Evolutionary conservation across 2,888 invertebrate genomes (phyloP).

Genomic region (Lepetodrilus schrolli): DNA sequence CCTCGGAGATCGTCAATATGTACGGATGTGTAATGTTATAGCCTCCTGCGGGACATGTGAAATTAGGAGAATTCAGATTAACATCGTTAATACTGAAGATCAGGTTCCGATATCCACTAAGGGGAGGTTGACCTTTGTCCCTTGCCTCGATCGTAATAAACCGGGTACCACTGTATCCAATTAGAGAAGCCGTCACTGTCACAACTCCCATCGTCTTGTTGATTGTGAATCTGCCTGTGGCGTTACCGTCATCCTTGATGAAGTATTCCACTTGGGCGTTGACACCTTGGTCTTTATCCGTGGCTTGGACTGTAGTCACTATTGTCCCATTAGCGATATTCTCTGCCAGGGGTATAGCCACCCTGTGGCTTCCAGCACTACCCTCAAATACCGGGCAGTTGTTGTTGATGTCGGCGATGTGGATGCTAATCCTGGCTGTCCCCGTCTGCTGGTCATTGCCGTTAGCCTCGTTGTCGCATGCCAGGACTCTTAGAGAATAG

Average conservation of each 20-base stretch:
- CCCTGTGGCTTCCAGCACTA: constrained; percentile 86
- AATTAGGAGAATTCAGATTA: constrained; percentile 12
- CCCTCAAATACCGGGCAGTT: constrained; percentile 80
- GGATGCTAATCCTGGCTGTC: neutral
- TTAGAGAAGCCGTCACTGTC: neutral
- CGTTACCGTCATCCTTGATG: neutral
- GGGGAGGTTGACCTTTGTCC: neutral
- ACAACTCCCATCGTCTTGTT: neutral
- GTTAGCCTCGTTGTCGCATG: constrained; percentile 6
- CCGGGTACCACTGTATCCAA: neutral
- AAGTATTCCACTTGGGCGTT: neutral
- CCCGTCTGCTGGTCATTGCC: neutral
- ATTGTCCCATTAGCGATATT: neutral
- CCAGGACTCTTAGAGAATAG: neutral
- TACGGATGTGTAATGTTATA: neutral
- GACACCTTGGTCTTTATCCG: neutral
- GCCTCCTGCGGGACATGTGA: neutral
- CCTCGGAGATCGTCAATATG: neutral
- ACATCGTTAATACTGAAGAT: neutral
- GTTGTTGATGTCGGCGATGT: neutral
- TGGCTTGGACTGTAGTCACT: neutral
- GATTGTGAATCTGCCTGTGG: neutral
- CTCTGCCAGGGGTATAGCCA: constrained; percentile 78
- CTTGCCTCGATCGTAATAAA: neutral
- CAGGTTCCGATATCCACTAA: neutral